These are phyloP conservation scores for Myiotriccus ornatus DNA, from an alignment of 2,797 vertebrate genomes.

Conservation along the genomic window DNA sequence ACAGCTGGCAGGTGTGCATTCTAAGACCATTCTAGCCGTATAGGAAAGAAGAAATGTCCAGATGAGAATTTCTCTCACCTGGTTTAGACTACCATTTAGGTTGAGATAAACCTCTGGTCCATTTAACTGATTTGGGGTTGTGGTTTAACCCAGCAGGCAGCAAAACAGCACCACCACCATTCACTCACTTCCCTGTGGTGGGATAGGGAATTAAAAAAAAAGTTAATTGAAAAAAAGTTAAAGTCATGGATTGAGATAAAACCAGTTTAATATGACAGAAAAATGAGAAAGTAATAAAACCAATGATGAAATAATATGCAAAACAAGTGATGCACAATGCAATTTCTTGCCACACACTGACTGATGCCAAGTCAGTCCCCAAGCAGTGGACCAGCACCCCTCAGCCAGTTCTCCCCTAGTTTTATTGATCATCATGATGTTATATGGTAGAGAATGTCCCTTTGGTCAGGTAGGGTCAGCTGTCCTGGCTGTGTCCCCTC, in stretches of 20 bases:
- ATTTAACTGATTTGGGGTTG: not conserved
- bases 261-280: not conserved
- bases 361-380: not conserved
- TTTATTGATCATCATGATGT: not conserved
- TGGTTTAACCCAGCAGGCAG: not conserved
- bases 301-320: not conserved
- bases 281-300: not conserved
- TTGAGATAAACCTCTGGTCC: not conserved
- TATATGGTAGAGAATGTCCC: not conserved
- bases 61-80: not conserved
- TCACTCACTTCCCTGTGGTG: not conserved
- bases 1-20: rapidly evolving
- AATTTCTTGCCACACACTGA: rapidly evolving
- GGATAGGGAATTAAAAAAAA: not conserved
- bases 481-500: not conserved
- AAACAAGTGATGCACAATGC: not conserved
- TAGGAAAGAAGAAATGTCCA: not conserved
- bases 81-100: not conserved
- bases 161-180: not conserved
- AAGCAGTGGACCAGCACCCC: not conserved
- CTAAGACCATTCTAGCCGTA: not conserved
- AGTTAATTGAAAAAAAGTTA: no score
- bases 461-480: not conserved
- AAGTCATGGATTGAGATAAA: not conserved
- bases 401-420: not conserved